These are phyloP conservation scores for Malacoctenus gilli DNA, from an alignment of 2,797 vertebrate genomes.

Conservation along the genomic window DNA sequence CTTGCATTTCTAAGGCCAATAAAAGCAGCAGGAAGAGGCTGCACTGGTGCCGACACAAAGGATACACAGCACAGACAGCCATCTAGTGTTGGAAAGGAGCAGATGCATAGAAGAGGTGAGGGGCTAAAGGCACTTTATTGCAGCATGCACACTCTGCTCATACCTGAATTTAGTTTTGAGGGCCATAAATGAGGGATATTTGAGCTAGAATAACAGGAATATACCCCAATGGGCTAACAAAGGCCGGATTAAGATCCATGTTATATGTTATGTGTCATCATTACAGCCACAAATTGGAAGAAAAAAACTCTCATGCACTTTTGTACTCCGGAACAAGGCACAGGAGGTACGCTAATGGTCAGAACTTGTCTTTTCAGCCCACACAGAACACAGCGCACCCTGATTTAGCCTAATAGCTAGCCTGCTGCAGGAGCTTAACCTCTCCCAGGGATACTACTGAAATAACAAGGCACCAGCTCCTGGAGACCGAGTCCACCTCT, in stretches of 20 bases:
- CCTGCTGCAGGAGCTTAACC: conserved; percentile 65
- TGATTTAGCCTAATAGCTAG: conserved; percentile 68
- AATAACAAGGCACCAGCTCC: conserved; percentile 67
- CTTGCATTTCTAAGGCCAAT: conserved; percentile 65
- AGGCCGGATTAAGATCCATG: conserved; percentile 28
- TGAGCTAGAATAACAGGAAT: conserved; percentile 28
- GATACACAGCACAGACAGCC: conserved; percentile 78
- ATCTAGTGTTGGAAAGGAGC: conserved; percentile 78
- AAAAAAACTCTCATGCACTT: conserved; percentile 34
- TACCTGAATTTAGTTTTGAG: conserved; percentile 46
- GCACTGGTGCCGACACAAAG: conserved; percentile 20
- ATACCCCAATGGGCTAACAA: conserved; percentile 44
- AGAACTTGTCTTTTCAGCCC: conserved; percentile 64
- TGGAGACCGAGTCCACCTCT: conserved; percentile 51
- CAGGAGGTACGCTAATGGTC: conserved; percentile 59
- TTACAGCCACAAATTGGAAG: conserved; percentile 48
- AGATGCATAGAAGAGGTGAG: conserved; percentile 19
- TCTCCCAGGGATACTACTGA: conserved; percentile 59
- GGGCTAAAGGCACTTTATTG: conserved; percentile 27
- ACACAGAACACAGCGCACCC: conserved; percentile 61
- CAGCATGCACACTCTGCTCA: conserved; percentile 12
- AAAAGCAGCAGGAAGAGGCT: conserved; percentile 41
- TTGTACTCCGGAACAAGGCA: conserved; percentile 36
- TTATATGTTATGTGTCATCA: conserved; percentile 54
- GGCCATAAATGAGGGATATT: conserved; percentile 38